A percentile compares a stretch with the other conserved stretches of the same genome.
Evolutionary conservation across 2,797 vertebrate genomes (phyloP).

Genomic region (Sciurus carolinensis): DNA sequence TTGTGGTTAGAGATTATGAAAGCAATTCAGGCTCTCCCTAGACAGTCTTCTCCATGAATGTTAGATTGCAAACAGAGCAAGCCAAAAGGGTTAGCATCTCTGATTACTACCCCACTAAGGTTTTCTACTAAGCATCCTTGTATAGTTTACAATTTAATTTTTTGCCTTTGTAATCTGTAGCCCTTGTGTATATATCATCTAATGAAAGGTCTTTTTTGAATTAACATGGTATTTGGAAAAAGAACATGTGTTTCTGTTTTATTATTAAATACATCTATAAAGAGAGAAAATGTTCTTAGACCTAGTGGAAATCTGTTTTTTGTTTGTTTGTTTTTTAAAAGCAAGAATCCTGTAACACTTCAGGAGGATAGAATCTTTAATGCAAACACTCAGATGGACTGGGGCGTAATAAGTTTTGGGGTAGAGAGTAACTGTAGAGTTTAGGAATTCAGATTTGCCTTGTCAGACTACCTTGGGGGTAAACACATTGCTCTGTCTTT

Average conservation of each 20-base stretch:
- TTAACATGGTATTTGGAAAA: constrained; percentile 88
- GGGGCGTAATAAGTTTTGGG: constrained; percentile 6
- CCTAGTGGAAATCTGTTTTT: constrained; percentile 63
- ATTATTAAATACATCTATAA: constrained; percentile 77
- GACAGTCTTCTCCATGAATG: constrained; percentile 46
- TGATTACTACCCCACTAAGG: constrained; percentile 71
- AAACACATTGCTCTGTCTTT: constrained; percentile 66
- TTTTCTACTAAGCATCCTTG: constrained; percentile 76
- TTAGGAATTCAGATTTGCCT: constrained; percentile 73
- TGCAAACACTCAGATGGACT: constrained; percentile 36
- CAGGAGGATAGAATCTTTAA: constrained; percentile 62
- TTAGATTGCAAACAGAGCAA: constrained; percentile 68
- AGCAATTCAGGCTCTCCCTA: constrained; percentile 57
- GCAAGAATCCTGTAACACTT: constrained; percentile 63
- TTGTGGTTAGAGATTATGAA: constrained; percentile 75
- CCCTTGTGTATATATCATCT: constrained; percentile 84
- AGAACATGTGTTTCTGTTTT: constrained; percentile 88
- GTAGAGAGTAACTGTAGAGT: background rate
- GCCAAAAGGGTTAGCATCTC: constrained; percentile 69
- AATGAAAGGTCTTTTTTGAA: constrained; percentile 89
- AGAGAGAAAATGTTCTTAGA: constrained; percentile 69
- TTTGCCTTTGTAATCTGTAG: constrained; percentile 87
- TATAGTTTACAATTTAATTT: constrained; percentile 87
- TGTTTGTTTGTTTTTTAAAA: constrained; percentile 54
- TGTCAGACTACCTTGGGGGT: constrained; percentile 68